phyloP scores from a whole-genome alignment of 2,888 invertebrate species.

The Tipula lateralis region DNA sequence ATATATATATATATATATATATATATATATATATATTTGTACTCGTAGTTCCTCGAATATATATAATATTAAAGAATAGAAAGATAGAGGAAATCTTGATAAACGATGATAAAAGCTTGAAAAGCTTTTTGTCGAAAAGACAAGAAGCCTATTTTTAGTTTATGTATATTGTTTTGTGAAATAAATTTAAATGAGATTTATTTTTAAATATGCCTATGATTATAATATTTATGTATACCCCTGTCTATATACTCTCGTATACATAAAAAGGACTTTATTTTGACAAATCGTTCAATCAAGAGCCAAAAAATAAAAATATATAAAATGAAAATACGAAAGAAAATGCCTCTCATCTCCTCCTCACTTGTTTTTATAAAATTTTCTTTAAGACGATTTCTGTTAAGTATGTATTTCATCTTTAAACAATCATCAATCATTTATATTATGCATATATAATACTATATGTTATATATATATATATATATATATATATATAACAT shows the following conservation, averaged over 20 bases:
- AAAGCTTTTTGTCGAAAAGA: not conserved
- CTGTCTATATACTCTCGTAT: not conserved
- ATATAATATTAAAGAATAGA: not conserved
- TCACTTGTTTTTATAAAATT: not conserved
- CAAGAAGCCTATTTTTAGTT: not conserved
- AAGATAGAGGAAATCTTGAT: not conserved
- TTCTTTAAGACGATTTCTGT: not conserved
- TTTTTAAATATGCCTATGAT: conserved; percentile 19
- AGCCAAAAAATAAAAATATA: not conserved
- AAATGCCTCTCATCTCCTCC: not conserved
- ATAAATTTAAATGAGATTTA: not conserved
- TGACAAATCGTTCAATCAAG: conserved; percentile 29
- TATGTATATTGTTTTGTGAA: not conserved
- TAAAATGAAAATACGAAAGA: not conserved
- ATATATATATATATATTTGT: too few relatives aligned
- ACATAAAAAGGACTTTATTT: conserved; percentile 26
- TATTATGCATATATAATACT: not conserved
- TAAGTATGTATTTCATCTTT: not conserved
- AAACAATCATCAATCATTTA: conserved; percentile 12
- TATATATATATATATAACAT: too few relatives aligned
- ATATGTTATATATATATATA: not conserved
- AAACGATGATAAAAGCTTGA: not conserved
- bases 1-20: too few relatives aligned
- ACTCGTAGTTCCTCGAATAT: not conserved
- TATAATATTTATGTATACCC: not conserved